Conservation (phyloP, 2,888 invertebrate genomes). For the Nephrotoma appendiculata region DNA sequence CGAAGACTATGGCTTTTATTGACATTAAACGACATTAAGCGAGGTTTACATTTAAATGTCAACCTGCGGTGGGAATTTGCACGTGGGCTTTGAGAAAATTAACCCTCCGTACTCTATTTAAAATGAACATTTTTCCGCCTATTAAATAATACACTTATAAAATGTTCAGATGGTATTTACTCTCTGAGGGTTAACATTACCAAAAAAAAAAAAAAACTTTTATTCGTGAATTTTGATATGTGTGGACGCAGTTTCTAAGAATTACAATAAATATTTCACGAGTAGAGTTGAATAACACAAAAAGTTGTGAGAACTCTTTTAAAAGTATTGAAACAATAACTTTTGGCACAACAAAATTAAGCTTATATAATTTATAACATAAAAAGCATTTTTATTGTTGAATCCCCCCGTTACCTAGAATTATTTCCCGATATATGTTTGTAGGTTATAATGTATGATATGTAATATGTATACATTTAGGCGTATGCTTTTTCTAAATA, state of each 20-base stretch:
- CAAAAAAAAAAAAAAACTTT: background rate
- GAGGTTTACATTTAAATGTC: too few species aligned
- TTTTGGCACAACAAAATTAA: background rate
- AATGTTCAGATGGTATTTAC: too few species aligned
- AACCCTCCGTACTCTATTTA: too few species aligned
- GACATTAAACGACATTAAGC: too few species aligned
- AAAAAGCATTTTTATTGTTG: background rate
- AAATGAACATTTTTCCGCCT: too few species aligned
- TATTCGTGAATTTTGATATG: background rate
- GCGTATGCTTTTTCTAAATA: background rate
- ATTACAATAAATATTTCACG: background rate
- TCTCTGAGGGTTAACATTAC: too few species aligned
- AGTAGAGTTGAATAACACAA: background rate
- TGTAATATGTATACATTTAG: background rate
- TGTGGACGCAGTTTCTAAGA: background rate
- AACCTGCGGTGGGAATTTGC: too few species aligned
- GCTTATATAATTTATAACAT: background rate
- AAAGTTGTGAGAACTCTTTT: background rate
- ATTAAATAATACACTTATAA: too few species aligned
- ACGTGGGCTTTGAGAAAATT: too few species aligned
- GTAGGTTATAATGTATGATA: background rate
- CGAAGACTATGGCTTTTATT: too few species aligned
- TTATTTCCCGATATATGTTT: background rate
- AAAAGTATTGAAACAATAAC: background rate
- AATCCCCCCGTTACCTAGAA: background rate